phyloP scores from a whole-genome alignment of 2,113 vertebrate species.

The Callithrix jacchus region DNA sequence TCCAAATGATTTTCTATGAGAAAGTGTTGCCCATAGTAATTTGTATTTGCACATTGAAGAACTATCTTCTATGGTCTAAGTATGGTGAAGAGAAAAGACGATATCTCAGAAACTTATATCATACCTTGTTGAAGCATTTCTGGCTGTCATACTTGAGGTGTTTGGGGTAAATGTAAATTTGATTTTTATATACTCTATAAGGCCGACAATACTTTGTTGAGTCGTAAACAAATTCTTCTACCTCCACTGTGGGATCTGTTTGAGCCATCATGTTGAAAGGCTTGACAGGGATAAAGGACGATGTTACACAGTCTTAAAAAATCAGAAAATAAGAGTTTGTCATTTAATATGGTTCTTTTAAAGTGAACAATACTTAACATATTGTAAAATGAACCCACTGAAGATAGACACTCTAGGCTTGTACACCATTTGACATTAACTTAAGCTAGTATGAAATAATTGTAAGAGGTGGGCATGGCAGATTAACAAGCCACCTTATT shows the following conservation, averaged over 20 bases:
- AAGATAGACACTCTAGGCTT: not conserved
- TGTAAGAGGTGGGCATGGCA: not conserved
- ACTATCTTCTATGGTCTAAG: not conserved
- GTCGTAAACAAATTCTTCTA: conserved; percentile 96
- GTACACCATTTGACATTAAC: not conserved
- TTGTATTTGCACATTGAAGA: not conserved
- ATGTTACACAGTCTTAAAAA: conserved; percentile 94
- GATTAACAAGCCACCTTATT: not conserved
- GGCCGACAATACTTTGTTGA: conserved; percentile 94
- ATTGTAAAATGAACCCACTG: conserved; percentile 24
- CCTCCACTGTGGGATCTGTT: conserved; percentile 91
- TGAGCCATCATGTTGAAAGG: conserved; percentile 91
- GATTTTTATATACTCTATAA: conserved; percentile 95
- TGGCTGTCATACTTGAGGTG: conserved; percentile 99
- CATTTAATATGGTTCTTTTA: conserved; percentile 32
- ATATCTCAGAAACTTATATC: not conserved
- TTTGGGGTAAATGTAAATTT: conserved; percentile 97
- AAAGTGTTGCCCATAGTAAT: not conserved
- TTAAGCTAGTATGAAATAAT: not conserved
- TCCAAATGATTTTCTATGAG: conserved; percentile 14
- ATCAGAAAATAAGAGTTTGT: conserved; percentile 77
- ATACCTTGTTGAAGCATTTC: conserved; percentile 98
- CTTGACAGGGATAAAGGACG: conserved; percentile 94
- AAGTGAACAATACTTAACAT: not conserved
- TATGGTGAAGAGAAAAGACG: not conserved